Base-by-base conservation (phyloP, 2,888 invertebrate species). In the Diogma glabrata region DNA sequence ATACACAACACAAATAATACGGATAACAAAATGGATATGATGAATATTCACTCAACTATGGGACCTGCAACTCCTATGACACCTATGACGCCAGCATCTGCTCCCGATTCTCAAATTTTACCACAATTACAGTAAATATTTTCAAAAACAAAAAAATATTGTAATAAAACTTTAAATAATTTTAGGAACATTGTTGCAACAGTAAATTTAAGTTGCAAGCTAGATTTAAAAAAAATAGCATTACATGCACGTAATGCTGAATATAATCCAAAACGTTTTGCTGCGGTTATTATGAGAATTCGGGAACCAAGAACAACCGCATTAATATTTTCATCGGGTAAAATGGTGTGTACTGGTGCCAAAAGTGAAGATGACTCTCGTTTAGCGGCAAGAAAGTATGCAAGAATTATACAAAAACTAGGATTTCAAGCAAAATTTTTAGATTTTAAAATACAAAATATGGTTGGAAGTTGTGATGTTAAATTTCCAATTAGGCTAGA, bases 211-310 rank as follows among this genome's bases (percentile, higher is more conserved):
- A 89, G 86, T 61, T 95, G 95, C 67, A 92, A 91, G 71, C 72
- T 97, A 58, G 96, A 99, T 65, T 74, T 99, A 54, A 96, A 97
- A 65, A 92, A 90, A 72, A 99, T 99, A 60, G 96, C 97, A 0
- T 73, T 97, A 3, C 95, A 95, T 67, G 96, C 97, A 0, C 82
- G 97, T 67, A 99, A 99, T 74, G 97, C 97, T 2, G 97, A 99
- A 70, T 99, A 97, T 66, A 99, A 99, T 70, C 97, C 97, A 8
- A 97, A 97, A 71, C 85, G 97, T 63, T 99, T 99, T 75, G 95
- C 96, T 49, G 97, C 97, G 33, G 96, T 99, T 4, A 97, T 99
- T 51, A 99, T 99, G 97, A 77, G 96, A 66, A 89, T 82, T 70
- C 79, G 77, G 61, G 96, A 88, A 69, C 88, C 88, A 1, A 74